Conservation (phyloP, 2,113 vertebrate genomes). For the Saimiri boliviensis region DNA sequence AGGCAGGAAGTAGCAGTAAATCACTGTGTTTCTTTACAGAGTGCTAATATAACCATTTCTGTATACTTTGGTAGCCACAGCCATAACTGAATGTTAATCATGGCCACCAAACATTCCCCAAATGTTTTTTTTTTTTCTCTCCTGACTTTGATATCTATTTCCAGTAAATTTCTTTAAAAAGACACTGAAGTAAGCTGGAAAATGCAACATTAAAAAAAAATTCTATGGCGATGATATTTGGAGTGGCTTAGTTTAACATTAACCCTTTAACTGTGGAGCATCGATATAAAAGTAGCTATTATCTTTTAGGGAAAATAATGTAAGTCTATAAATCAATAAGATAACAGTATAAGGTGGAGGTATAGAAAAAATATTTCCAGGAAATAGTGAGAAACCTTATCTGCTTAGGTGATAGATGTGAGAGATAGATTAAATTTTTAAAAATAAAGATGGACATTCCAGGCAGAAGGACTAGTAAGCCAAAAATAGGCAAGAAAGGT, state of each 20-base stretch:
- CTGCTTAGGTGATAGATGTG: not conserved
- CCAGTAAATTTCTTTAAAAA: constrained; percentile 6
- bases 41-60: not conserved
- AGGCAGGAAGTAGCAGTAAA: not conserved
- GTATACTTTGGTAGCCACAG: not conserved
- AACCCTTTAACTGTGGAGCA: not conserved
- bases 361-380: not conserved
- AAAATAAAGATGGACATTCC: not conserved
- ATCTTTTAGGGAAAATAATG: not conserved
- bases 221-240: not conserved
- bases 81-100: not conserved
- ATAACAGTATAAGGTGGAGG: not conserved
- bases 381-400: not conserved
- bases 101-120: not conserved
- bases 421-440: not conserved
- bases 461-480: not conserved
- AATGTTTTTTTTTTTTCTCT: not conserved
- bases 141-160: constrained; percentile 1
- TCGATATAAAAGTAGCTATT: not conserved
- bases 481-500: not conserved
- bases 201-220: not conserved
- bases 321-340: not conserved
- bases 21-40: not conserved
- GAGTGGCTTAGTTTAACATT: not conserved
- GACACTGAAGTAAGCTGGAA: not conserved